A percentile compares a stretch with the other conserved stretches of the same genome.
phyloP scores from a whole-genome alignment of 2,113 vertebrate species.

The Ploceus nigricollis region DNA sequence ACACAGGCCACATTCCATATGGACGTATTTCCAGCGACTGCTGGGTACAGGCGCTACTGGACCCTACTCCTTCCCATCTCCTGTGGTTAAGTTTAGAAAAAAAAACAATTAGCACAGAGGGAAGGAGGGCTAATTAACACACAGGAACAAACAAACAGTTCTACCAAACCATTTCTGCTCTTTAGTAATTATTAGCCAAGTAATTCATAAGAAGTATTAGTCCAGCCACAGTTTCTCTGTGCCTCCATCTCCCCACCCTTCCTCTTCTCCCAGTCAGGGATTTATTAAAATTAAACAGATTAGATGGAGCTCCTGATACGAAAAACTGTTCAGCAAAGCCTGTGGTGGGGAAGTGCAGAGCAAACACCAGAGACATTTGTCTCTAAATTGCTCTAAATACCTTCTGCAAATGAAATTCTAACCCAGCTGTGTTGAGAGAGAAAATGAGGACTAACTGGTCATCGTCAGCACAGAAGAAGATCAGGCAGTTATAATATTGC shows the following conservation, averaged over 20 bases:
- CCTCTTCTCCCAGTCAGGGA: constrained; percentile 76
- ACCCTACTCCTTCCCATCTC: not conserved
- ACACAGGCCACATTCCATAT: not conserved
- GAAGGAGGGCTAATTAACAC: constrained; percentile 42
- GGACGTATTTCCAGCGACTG: not conserved
- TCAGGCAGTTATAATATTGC: constrained; percentile 84
- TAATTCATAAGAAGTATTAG: constrained; percentile 76
- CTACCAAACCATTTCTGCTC: constrained; percentile 59
- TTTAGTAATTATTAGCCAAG: constrained; percentile 68
- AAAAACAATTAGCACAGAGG: constrained; percentile 43
- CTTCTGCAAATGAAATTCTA: constrained; percentile 82
- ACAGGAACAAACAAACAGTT: constrained; percentile 56
- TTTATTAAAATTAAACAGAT: constrained; percentile 85
- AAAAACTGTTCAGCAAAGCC: constrained; percentile 77
- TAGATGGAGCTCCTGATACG: constrained; percentile 79
- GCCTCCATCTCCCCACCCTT: constrained; percentile 45
- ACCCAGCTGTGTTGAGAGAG: constrained; percentile 74
- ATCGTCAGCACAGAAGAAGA: constrained; percentile 72
- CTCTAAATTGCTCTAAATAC: constrained; percentile 83
- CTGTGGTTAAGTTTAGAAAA: not conserved
- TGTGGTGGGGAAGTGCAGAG: constrained; percentile 76
- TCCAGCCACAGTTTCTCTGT: constrained; percentile 64
- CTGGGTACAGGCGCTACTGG: not conserved
- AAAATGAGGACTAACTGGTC: constrained; percentile 78
- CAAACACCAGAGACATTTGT: constrained; percentile 81